phyloP scores from a whole-genome alignment of 2,113 vertebrate genomes.

The Mormyrus iriodes region DNA sequence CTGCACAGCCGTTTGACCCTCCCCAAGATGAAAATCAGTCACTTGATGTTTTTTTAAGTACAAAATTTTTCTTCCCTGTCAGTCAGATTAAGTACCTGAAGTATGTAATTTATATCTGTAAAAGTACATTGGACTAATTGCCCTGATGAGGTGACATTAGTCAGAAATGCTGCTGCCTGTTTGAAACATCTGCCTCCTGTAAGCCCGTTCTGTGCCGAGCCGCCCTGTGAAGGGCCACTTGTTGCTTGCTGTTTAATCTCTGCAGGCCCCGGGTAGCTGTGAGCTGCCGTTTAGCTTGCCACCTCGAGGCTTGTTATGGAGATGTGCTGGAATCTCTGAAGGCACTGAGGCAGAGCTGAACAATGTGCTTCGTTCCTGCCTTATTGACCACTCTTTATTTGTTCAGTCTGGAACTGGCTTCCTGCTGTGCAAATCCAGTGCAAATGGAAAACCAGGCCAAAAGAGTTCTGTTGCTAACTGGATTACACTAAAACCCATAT shows the following conservation, averaged over 20 bases:
- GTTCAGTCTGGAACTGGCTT: neutral
- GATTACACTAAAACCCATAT: neutral
- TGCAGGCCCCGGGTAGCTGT: neutral
- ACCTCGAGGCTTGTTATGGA: neutral
- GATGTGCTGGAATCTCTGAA: neutral
- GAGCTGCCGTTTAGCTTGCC: neutral
- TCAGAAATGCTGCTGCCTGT: neutral
- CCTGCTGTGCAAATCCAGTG: neutral
- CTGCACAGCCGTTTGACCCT: neutral
- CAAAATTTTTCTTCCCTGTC: neutral
- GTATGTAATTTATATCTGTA: neutral
- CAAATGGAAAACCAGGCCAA: neutral
- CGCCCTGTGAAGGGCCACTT: neutral
- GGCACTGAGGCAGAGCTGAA: neutral
- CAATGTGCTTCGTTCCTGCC: neutral
- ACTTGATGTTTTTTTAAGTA: too few species aligned
- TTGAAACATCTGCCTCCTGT: neutral
- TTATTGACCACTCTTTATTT: neutral
- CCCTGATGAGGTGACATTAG: neutral
- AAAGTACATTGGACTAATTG: neutral
- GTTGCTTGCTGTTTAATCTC: neutral
- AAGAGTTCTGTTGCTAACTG: neutral
- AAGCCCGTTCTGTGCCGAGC: neutral
- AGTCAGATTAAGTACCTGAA: neutral
- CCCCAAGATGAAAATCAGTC: neutral